Base-by-base conservation (phyloP, 1,140 invertebrate species). In the Scaptodrosophila lebanonensis region DNA sequence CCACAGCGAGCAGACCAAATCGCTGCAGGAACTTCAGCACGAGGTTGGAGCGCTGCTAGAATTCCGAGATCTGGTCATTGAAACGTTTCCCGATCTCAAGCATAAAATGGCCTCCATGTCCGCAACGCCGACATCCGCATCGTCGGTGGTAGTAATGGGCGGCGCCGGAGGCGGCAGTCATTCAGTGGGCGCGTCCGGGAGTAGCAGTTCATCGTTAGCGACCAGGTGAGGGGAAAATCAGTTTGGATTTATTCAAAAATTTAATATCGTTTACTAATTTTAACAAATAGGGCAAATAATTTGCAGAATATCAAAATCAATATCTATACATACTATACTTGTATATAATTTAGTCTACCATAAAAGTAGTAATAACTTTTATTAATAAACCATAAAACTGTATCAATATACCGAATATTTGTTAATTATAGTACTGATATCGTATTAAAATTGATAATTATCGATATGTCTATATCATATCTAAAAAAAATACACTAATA, bases 31-130 rank as follows among this genome's bases (percentile, higher is more conserved):
- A 89, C 89, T 95, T 84, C 94, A 95, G 91, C 93, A 95, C 93
- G 94, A 95, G 89, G 94, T 96, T 88, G 94, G 94, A 38, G 94
- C 94, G 57, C 87, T 96, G 53, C 91, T 95, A 87, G 94, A 95
- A 88, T 96, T 96, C 87, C 92, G 94, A 88, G 93, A 95, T 88
- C 90, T 95, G 90, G 94, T 96, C 89, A 94, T 95, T 90, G 93
- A 95, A 90, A 93, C 94, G 60, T 95, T 95, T 89, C 95, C 95
- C 64, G 94, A 95, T 89, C 91, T 95, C 77, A 91, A 93, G 82
- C 91, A 91, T 72, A 95, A 95, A 89, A 91, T 95, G 91, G 89
- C 89, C 25, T 87, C 87, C n/a, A 88, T 87, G 54, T 84, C 88
- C 11, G 68, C 59, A 13, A 86, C 86, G 42, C 87, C 72, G 27